Evolutionary conservation across 2,888 invertebrate species (phyloP), one percentile per base, ranked within the genome.

Genomic region (Proisotoma minuta): DNA sequence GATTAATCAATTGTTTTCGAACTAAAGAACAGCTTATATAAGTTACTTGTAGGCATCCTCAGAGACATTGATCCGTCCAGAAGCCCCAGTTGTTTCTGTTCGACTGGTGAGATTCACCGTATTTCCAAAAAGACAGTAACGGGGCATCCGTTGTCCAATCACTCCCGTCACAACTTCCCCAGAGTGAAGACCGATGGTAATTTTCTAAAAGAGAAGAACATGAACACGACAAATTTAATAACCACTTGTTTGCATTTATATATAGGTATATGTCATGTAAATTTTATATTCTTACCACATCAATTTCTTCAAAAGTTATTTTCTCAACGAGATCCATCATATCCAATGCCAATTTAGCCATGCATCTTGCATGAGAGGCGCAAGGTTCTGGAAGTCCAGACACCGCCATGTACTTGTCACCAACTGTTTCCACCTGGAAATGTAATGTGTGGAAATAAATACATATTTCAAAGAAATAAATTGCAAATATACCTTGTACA

Each of bases 351-450:
- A 96, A 81, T 63, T 87, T 83, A 0, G 89, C 92, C 75, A 97
- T 95, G 76, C 93, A 92, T 73, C 88, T 87, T 15, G 95, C 94
- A 76, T 97, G 96, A 40, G 87, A 87, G 60, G 85, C 84, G 77
- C 94, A 94, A 8, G 88, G 88, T 76, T 95, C 94, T 0, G 96
- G 96, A 57, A 96, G 81, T 50, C 96, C 96, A 74, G 94, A 92
- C 0, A 95, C 96, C 0, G 95, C 94, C 96, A 96, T 97, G 78
- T 97, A 97, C 78, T 96, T 96, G 79, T 96, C 96, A 63, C 96
- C 96, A 23, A 96, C 93, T 12, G 96, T 97, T 80, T 97, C 96
- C 65, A 97, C 95, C 95, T 95, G 75, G n/a, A n/a, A n/a, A n/a
- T n/a, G n/a, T n/a, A n/a, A n/a, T n/a, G n/a, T n/a, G n/a, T n/a